phyloP scores from a whole-genome alignment of 1,140 invertebrate genomes.

The Bombus consobrinus region DNA sequence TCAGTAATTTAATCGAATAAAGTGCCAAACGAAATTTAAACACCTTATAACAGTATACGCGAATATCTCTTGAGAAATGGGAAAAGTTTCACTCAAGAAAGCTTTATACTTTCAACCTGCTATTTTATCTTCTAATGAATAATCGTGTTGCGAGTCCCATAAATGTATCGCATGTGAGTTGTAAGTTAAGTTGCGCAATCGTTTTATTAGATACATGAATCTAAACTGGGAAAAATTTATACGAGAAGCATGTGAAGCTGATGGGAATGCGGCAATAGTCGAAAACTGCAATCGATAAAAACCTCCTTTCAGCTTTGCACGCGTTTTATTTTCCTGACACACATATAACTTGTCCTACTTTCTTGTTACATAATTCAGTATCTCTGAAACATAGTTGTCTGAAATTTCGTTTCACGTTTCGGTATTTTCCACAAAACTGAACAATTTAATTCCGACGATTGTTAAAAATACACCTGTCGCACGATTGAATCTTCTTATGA shows the following conservation, averaged over 20 bases:
- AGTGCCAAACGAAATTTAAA: neutral
- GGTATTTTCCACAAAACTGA: neutral
- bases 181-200: neutral
- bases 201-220: neutral
- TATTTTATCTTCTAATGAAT: neutral
- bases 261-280: neutral
- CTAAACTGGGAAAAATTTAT: neutral
- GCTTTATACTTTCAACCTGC: neutral
- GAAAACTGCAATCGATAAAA: slow-evolving; percentile 26
- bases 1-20: neutral
- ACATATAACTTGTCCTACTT: slow-evolving; percentile 8
- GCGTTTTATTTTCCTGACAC: neutral
- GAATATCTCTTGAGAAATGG: neutral
- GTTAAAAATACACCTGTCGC: too few species aligned
- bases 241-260: too few species aligned
- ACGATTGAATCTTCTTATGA: too few species aligned
- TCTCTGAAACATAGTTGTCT: neutral
- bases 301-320: too few species aligned
- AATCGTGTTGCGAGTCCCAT: neutral
- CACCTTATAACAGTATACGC: neutral
- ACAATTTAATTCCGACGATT: neutral
- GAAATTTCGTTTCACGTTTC: neutral
- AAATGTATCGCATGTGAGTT: neutral
- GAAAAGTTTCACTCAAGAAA: neutral
- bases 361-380: neutral